Evolutionary conservation across 2,113 vertebrate genomes (phyloP), one percentile per base, ranked within the genome.

Genomic region (Plestiodon gilberti): DNA sequence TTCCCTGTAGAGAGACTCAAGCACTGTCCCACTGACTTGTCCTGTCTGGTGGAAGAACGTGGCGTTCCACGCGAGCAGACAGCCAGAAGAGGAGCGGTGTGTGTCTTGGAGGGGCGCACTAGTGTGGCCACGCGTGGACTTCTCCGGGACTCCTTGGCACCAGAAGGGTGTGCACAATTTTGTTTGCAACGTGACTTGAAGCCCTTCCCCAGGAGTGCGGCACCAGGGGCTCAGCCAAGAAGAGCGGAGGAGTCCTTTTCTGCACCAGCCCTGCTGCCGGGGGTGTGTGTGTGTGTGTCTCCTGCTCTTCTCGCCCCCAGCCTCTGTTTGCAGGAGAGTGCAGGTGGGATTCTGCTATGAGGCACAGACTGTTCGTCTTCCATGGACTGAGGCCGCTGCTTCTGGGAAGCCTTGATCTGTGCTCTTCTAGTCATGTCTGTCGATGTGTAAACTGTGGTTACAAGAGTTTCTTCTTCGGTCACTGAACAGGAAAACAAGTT

Each of bases 21-120:
- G 61, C 43, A 25, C 70, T 62, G 18, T 43, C 43, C 59, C 33
- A 18, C 20, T 15, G 59, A 9, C 78, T 81, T 28, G 0, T 86
- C 78, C 55, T 57, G 28, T 82, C 81, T 76, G 7, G 79, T 8
- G 74, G 85, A 87, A 82, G 82, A 79, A 14, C 0, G 0, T 65
- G 79, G 89, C 15, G 5, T 74, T 90, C 84, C 81, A 33, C 80
- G 86, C 86, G 59, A 59, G 57, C 65, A 30, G 65, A 40, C 6
- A 57, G n/a, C 22, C 48, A 6, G 76, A 59, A 74, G 78, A 81
- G 57, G 64, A 81, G 86, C 91, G n/a, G n/a, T n/a, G n/a, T 90
- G 90, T 86, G 91, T 93, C 87, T 90, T 85, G 38, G 89, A 90
- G 0, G 1, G 65, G 86, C 48, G 28, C 67, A 3, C 15, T 78